Evolutionary conservation across 2,797 vertebrate genomes (phyloP), one percentile per base, ranked within the genome.

Genomic region (Phrynocephalus guinanensis): DNA sequence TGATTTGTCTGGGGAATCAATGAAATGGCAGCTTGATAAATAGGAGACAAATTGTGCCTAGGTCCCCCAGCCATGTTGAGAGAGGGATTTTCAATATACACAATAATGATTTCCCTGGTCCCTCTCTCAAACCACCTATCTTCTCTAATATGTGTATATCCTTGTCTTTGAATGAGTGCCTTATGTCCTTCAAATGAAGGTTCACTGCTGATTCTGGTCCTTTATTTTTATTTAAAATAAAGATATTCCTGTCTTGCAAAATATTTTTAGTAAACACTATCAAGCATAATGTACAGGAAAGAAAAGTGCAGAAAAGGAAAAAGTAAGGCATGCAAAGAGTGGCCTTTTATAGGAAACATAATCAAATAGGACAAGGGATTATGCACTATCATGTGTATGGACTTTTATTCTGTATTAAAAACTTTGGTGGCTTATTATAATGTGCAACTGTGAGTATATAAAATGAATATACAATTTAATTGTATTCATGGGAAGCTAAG

Each of bases 341-440:
- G 15, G 70, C 10, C 30, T 80, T 76, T 83, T 67, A 56, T 18
- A 18, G 52, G 66, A 76, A 87, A 9, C 24, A 67, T 71, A 81
- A 80, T 26, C 22, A 90, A 85, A 33, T 67, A 56, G 60, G 71
- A 52, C 83, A 86, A 90, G 67, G 68, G 44, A 79, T 82, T 87
- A 68, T 83, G 52, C 44, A 79, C 48, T 72, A 38, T 79, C 76
- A 38, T 76, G 28, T 70, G 30, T 90, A 50, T 75, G 28, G 28
- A 60, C 38, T 81, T 82, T 68, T n/a, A 75, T 79, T 63, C 6
- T 71, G 20, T 77, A 11, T 60, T 77, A 87, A 84, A 44, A 77
- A 75, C 63, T 84, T 77, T 70, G 52, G 63, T 81, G 50, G 66
- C 33, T 84, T 84, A 77, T 85, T 87, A 81, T 81, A 82, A 90